Evolutionary conservation across 2,113 vertebrate genomes (phyloP).

Genomic region (Prietella phreatophila): DNA sequence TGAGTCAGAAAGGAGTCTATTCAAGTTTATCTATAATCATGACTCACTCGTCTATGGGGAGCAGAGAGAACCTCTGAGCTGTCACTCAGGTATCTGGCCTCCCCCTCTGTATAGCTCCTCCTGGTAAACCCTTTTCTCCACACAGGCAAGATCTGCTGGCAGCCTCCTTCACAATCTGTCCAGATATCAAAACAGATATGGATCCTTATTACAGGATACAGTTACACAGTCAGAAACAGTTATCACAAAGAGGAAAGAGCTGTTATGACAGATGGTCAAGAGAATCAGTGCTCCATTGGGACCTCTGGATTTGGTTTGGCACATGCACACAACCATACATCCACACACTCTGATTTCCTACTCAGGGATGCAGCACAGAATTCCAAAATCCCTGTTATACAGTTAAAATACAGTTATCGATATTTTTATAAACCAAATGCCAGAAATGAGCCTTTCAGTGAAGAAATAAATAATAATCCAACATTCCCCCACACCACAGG

Average conservation of each 20-base stretch:
- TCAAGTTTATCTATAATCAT: slow-evolving; percentile 8
- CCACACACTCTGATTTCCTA: slow-evolving; percentile 47
- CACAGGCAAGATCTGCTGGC: slow-evolving; percentile 50
- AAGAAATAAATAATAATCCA: slow-evolving; percentile 29
- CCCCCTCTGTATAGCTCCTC: slow-evolving; percentile 75
- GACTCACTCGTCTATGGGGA: slow-evolving; percentile 73
- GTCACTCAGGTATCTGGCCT: slow-evolving; percentile 62
- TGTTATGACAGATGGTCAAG: slow-evolving; percentile 48
- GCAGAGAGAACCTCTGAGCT: slow-evolving; percentile 61
- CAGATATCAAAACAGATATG: slow-evolving; percentile 1
- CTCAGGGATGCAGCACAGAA: slow-evolving; percentile 40
- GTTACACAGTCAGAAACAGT: slow-evolving; percentile 15
- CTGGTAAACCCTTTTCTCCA: slow-evolving; percentile 70
- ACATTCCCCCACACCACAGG: slow-evolving; percentile 41
- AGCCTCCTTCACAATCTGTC: slow-evolving; percentile 66
- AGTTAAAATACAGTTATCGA: slow-evolving; percentile 9
- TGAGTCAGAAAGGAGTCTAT: slow-evolving; percentile 34
- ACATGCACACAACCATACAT: slow-evolving; percentile 35
- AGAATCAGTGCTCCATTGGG: slow-evolving; percentile 44
- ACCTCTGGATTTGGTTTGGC: slow-evolving; percentile 15
- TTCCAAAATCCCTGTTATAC: slow-evolving; percentile 51
- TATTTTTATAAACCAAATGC: slow-evolving; percentile 49
- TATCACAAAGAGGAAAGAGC: slow-evolving; percentile 38
- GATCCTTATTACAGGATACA: slow-evolving; percentile 19
- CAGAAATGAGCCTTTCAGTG: slow-evolving; percentile 54